Conservation (phyloP, 2,113 vertebrate genomes). For the Tachysurus fulvidraco region DNA sequence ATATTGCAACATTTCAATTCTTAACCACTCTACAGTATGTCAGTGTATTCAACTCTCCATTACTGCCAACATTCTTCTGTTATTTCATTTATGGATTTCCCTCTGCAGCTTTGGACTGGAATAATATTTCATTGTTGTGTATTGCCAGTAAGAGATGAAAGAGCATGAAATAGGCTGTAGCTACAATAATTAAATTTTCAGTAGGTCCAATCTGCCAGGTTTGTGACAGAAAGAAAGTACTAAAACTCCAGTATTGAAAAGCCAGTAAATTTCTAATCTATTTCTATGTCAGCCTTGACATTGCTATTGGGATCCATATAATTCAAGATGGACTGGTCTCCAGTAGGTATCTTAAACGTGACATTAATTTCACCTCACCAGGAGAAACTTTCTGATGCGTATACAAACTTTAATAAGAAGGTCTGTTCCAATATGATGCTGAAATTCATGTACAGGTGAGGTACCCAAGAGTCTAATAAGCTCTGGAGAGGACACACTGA, state of each 20-base stretch:
- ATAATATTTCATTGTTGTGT: background rate
- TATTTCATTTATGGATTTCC: background rate
- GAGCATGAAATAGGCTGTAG: constrained; percentile 8
- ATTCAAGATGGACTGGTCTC: background rate
- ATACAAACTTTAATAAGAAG: background rate
- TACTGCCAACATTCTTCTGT: background rate
- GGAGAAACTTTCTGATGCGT: background rate
- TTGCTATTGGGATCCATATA: background rate
- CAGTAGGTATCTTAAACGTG: background rate
- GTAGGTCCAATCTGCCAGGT: background rate
- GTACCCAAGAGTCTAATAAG: background rate
- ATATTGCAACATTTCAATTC: background rate
- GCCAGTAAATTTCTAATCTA: background rate
- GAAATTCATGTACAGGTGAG: background rate
- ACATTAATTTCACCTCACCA: background rate
- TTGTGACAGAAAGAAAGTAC: background rate
- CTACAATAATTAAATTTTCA: background rate
- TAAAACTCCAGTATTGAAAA: background rate
- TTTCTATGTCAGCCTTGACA: background rate
- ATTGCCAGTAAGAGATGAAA: background rate
- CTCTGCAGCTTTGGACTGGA: background rate
- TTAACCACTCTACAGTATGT: background rate
- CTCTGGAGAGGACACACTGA: background rate
- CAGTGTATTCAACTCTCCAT: background rate
- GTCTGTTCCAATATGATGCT: background rate